A percentile compares a stretch with the other conserved stretches of the same genome.
phyloP scores from a whole-genome alignment of 2,113 vertebrate genomes.

The Pelodiscus sinensis region DNA sequence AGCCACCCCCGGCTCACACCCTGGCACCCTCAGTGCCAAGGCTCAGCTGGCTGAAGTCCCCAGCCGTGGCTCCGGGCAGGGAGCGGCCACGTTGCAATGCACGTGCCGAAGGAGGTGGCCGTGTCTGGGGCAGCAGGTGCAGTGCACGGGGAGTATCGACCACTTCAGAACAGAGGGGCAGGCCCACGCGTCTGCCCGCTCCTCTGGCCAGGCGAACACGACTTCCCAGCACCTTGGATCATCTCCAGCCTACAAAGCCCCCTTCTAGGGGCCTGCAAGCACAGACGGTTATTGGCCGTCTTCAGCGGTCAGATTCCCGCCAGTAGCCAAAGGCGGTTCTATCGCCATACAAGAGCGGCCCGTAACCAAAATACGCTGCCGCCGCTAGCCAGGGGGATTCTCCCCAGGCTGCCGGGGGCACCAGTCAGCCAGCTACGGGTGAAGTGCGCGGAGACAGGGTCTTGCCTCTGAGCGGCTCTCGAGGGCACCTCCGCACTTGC shows the following conservation, averaged over 20 bases:
- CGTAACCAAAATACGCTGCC: neutral
- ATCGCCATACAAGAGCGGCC: neutral
- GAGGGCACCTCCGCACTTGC: fast-evolving
- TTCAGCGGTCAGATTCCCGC: fast-evolving
- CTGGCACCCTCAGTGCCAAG: neutral
- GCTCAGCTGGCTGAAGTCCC: fast-evolving
- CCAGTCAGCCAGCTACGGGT: neutral
- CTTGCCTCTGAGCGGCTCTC: neutral
- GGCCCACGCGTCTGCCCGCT: neutral
- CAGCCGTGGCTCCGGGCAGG: fast-evolving
- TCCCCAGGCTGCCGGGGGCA: neutral
- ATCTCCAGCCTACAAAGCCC: neutral
- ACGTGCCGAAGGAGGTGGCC: neutral
- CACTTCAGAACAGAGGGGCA: neutral
- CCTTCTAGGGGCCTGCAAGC: fast-evolving
- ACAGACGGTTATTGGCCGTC: fast-evolving
- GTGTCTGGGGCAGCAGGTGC: neutral
- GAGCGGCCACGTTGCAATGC: neutral
- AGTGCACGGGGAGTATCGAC: neutral
- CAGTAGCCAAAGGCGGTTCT: fast-evolving
- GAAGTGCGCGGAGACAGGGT: neutral
- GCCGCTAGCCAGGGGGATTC: fast-evolving
- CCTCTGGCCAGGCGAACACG: neutral
- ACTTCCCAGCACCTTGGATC: neutral
- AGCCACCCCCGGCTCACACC: neutral